A percentile compares a stretch with the other conserved stretches of the same genome.
phyloP scores from a whole-genome alignment of 2,888 invertebrate genomes.

The Cistogaster globosa region DNA sequence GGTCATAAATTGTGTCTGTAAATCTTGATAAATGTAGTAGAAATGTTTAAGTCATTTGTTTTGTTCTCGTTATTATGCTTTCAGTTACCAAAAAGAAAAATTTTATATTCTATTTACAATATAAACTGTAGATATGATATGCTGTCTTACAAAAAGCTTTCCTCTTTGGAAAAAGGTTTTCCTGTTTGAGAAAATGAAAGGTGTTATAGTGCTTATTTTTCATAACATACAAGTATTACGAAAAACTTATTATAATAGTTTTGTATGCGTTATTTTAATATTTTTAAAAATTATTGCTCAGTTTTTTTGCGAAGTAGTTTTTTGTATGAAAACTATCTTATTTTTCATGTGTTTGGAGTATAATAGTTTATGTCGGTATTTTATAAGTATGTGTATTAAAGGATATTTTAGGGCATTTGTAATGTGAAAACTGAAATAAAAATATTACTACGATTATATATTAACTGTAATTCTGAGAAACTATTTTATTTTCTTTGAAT shows the following conservation, averaged over 20 bases:
- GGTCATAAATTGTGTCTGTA: constrained; percentile 67
- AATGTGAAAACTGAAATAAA: constrained; percentile 8
- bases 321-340: background rate
- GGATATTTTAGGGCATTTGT: constrained; percentile 4
- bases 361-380: background rate
- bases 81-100: constrained; percentile 4
- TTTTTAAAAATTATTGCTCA: constrained; percentile 30
- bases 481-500: background rate
- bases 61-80: constrained; percentile 18
- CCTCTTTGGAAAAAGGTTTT: constrained; percentile 1
- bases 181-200: constrained; percentile 36
- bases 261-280: constrained; percentile 8
- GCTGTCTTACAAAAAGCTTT: constrained; percentile 15
- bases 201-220: constrained; percentile 58
- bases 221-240: constrained; percentile 9
- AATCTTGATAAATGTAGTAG: constrained; percentile 71
- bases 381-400: background rate
- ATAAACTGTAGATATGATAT: background rate
- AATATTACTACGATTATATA: constrained; percentile 18
- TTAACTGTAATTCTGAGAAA: constrained; percentile 12
- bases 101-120: constrained; percentile 5
- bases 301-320: constrained; percentile 6
- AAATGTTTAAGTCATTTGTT: constrained; percentile 49
- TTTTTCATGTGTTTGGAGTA: constrained; percentile 21
- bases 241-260: background rate